Conservation (phyloP, 2,888 invertebrate genomes). For the Suillia variegata region DNA sequence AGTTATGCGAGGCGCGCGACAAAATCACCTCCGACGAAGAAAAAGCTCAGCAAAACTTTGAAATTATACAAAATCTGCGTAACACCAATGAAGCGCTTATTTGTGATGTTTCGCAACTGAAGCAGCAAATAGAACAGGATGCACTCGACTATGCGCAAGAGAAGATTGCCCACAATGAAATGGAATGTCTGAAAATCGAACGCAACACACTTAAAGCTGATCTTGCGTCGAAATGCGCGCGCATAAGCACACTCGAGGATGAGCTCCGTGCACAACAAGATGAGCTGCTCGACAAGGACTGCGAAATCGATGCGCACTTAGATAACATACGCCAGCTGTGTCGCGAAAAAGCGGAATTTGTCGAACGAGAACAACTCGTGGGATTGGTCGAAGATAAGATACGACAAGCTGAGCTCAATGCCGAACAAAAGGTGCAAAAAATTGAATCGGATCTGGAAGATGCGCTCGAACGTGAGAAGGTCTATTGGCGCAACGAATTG, state of each 20-base stretch:
- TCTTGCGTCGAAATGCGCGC: conserved; percentile 54
- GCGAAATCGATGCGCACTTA: conserved; percentile 57
- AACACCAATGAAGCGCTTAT: conserved; percentile 47
- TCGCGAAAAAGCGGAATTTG: conserved; percentile 50
- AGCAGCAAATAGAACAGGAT: conserved; percentile 55
- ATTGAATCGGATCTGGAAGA: conserved; percentile 60
- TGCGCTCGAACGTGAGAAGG: conserved; percentile 61
- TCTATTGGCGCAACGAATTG: conserved; percentile 62
- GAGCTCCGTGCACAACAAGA: too few species aligned
- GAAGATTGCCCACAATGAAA: conserved; percentile 49
- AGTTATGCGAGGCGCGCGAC: conserved; percentile 42
- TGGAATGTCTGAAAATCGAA: conserved; percentile 54
- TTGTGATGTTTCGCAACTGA: conserved; percentile 44
- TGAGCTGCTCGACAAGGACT: conserved; percentile 56
- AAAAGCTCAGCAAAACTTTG: conserved; percentile 39
- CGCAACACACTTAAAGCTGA: conserved; percentile 56
- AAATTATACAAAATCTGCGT: conserved; percentile 46
- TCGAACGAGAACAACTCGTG: conserved; percentile 57
- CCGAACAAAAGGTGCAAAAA: conserved; percentile 61
- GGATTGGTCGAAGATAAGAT: conserved; percentile 58
- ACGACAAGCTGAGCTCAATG: conserved; percentile 56
- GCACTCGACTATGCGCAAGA: conserved; percentile 53
- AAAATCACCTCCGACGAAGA: conserved; percentile 40
- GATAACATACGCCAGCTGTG: conserved; percentile 55
- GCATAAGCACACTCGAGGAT: conserved; percentile 55